Conservation (phyloP, 2,113 vertebrate genomes). For the Ahaetulla prasina region DNA sequence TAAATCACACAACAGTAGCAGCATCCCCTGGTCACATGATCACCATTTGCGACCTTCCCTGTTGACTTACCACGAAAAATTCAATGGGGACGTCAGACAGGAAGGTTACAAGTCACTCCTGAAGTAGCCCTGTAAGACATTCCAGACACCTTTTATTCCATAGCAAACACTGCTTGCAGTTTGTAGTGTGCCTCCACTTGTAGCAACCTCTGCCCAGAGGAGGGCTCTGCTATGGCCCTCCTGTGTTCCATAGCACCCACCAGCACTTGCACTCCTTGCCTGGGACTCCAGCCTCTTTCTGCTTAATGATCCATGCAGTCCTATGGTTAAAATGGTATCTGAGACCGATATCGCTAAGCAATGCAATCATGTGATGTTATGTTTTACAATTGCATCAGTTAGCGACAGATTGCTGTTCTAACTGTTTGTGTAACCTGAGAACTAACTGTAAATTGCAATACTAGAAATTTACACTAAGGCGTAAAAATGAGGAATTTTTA, state of each 20-base stretch:
- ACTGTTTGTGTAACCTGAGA: neutral
- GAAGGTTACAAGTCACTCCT: neutral
- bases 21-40: neutral
- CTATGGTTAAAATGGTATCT: neutral
- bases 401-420: neutral
- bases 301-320: neutral
- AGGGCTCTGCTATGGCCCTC: neutral
- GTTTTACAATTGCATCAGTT: neutral
- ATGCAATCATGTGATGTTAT: neutral
- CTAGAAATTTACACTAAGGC: neutral
- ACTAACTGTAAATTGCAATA: neutral
- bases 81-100: neutral
- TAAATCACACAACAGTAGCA: neutral
- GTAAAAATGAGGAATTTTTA: neutral
- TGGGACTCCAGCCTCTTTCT: neutral
- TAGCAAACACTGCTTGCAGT: neutral
- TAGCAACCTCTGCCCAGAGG: neutral
- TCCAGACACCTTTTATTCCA: neutral
- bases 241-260: neutral
- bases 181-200: neutral
- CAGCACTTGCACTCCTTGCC: neutral
- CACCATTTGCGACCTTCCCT: neutral
- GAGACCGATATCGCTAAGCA: neutral
- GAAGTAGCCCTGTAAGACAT: neutral
- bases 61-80: neutral